A percentile compares a stretch with the other conserved stretches of the same genome.
phyloP scores from a whole-genome alignment of 2,888 invertebrate species.

The Phrixothrix hirtus region DNA sequence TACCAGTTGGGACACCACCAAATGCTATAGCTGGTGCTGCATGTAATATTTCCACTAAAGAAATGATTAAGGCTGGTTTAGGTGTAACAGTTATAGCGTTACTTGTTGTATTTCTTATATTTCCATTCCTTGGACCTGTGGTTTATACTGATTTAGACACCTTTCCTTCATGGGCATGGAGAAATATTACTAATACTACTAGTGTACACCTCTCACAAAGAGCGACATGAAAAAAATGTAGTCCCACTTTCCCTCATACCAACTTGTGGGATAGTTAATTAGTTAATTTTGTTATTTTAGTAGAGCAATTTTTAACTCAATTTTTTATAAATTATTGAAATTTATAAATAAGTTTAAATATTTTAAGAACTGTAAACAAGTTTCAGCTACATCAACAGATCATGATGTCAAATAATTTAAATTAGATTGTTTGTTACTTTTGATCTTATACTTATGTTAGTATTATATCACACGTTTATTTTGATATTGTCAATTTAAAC shows the following conservation, averaged over 20 bases:
- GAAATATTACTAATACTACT: constrained; percentile 1
- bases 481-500: too few species aligned
- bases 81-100: constrained; percentile 77
- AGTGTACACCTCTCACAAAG: not conserved
- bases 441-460: too few species aligned
- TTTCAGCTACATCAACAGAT: too few species aligned
- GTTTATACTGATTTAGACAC: constrained; percentile 64
- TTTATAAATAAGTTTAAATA: too few species aligned
- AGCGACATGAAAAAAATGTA: not conserved
- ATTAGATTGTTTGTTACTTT: too few species aligned
- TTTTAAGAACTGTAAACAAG: too few species aligned
- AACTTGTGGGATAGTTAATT: too few species aligned
- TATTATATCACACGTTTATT: too few species aligned
- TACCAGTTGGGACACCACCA: constrained; percentile 93
- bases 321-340: too few species aligned
- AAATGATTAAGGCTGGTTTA: constrained; percentile 73
- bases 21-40: constrained; percentile 91
- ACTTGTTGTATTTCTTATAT: constrained; percentile 69
- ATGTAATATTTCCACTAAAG: constrained; percentile 75
- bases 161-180: constrained; percentile 66
- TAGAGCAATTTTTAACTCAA: not conserved
- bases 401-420: too few species aligned
- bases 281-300: too few species aligned
- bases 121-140: constrained; percentile 73
- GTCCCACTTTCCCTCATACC: too few species aligned